Base-by-base conservation (phyloP, 2,888 invertebrate species). In the Spilosoma lubricipeda region DNA sequence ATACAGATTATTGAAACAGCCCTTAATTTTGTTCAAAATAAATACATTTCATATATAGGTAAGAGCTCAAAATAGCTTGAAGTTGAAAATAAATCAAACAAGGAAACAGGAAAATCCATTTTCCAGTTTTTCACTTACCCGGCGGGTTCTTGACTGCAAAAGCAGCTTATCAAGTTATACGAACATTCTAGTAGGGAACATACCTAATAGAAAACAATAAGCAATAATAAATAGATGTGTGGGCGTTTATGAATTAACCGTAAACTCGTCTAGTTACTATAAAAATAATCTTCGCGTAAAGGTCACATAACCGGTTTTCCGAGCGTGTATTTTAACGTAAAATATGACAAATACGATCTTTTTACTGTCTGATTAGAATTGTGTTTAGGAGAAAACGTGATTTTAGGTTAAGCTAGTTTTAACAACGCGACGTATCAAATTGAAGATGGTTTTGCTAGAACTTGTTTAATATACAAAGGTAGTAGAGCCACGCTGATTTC, bases 321-420 rank as follows among this genome's bases (percentile, higher is more conserved):
- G 23, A n/a, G 13, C 36, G 56, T 33, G n/a, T 69, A 33, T 56
- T 69, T 56, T 39, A 69, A 69, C n/a, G n/a, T 39, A 69, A 39
- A 52, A 36, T 18, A 36, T 36, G 20, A n/a, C 69, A 36, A 56
- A 36, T 36, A 27, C 18, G 36, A n/a, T 36, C 36, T 56, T 36
- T 52, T 20, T 52, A n/a, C 23, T 30, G 63, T 56, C 36, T 56
- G 23, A 56, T 56, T 69, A 23, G n/a, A 36, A 69, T n/a, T 15
- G 52, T 56, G 36, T 69, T 69, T 36, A 42, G n/a, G 56, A n/a
- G 42, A 70, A 70, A 39, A 70, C 59, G 23, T 39, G 42, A 42
- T 63, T 30, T 13, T 27, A n/a, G 13, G 23, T 42, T 30, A 63
- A 63, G 63, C 70, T 70, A 45, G 70, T 70, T 70, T 69, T 52